Percentiles rank a stretch among this genome's conserved stretches.
Evolutionary conservation across 1,140 invertebrate species (phyloP).

Genomic region (Cardiocondyla obscurior): DNA sequence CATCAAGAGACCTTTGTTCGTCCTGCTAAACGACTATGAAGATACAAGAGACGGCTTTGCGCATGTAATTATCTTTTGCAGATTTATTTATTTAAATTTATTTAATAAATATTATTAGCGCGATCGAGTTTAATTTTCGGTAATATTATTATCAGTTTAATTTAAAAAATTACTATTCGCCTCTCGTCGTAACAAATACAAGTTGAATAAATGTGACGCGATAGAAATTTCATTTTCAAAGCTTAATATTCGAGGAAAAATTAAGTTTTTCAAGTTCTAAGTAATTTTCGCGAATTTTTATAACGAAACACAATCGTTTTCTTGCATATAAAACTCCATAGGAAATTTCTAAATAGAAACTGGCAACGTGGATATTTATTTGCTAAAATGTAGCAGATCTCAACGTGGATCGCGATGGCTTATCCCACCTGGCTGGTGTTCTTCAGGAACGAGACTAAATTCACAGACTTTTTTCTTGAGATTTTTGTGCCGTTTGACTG

Average conservation of each 20-base stretch:
- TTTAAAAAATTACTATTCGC: not conserved
- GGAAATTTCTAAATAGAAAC: not conserved
- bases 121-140: no score
- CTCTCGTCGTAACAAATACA: not conserved
- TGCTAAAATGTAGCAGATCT: conserved; percentile 58
- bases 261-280: not conserved
- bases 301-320: not conserved
- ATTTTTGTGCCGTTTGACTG: conserved; percentile 79
- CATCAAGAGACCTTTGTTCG: conserved; percentile 81
- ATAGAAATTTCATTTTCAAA: not conserved
- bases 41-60: conserved; percentile 73
- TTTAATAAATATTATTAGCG: not conserved
- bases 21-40: conserved; percentile 78
- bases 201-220: not conserved
- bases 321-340: not conserved
- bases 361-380: conserved; percentile 22
- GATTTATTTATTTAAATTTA: no score
- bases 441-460: conserved; percentile 68
- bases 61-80: conserved; percentile 71
- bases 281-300: not conserved
- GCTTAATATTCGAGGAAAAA: not conserved
- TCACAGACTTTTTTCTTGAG: conserved; percentile 71
- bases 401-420: conserved; percentile 78
- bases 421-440: conserved; percentile 81
- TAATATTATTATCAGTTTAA: not conserved